Percentiles rank a stretch among this genome's conserved stretches.
Evolutionary conservation across 1,140 invertebrate species (phyloP).

Genomic region (Magallana gigas): DNA sequence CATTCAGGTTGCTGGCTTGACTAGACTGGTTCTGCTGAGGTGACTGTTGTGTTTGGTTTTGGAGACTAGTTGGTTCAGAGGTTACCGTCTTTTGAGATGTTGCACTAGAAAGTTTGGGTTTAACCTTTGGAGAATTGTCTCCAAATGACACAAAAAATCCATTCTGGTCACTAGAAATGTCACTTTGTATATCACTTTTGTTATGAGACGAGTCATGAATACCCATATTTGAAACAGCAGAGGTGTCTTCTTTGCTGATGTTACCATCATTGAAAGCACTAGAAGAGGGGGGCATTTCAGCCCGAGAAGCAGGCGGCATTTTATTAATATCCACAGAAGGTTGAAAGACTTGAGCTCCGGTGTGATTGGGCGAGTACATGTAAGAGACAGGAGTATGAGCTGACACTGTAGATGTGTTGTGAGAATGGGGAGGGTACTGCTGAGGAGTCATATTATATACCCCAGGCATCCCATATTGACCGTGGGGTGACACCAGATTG

Average conservation of each 20-base stretch:
- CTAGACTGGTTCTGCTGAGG: slow-evolving; percentile 37
- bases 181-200: slow-evolving; percentile 22
- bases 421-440: slow-evolving; percentile 38
- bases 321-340: slow-evolving; percentile 16
- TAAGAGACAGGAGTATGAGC: slow-evolving; percentile 10
- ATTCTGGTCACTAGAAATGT: slow-evolving; percentile 82
- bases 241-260: neutral
- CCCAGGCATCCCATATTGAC: slow-evolving; percentile 39
- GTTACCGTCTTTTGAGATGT: slow-evolving; percentile 57
- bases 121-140: slow-evolving; percentile 89
- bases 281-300: slow-evolving; percentile 4
- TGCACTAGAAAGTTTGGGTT: slow-evolving; percentile 84
- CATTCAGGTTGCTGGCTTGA: neutral
- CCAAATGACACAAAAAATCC: slow-evolving; percentile 98
- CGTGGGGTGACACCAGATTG: slow-evolving; percentile 41
- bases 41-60: slow-evolving; percentile 6
- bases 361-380: slow-evolving; percentile 39
- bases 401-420: slow-evolving; percentile 25
- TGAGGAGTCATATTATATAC: slow-evolving; percentile 33
- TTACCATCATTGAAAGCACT: slow-evolving; percentile 30
- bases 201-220: neutral
- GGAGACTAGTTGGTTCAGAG: slow-evolving; percentile 51
- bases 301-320: neutral
- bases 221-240: neutral
- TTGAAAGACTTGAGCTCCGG: slow-evolving; percentile 57